A percentile compares a stretch with the other conserved stretches of the same genome.
Evolutionary conservation across 1,140 invertebrate species (phyloP).

Genomic region (Nephila pilipes): DNA sequence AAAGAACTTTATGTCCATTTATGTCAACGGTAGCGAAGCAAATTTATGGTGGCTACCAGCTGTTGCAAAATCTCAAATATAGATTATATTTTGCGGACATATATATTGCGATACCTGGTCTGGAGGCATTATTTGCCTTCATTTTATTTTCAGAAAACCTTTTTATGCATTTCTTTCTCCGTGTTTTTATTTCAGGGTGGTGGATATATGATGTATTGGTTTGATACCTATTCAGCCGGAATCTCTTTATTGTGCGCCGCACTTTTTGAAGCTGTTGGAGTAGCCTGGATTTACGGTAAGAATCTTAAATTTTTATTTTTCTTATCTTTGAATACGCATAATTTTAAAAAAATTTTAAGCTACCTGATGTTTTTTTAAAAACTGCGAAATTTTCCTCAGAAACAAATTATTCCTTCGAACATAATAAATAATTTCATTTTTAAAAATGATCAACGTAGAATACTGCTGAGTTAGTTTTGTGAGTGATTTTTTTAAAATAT

Average conservation of each 20-base stretch:
- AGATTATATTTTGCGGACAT: slow-evolving; percentile 63
- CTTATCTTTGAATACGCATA: not conserved
- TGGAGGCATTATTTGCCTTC: not conserved
- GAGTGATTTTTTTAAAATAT: too few species aligned
- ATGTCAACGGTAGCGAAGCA: not conserved
- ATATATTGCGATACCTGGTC: slow-evolving; percentile 36
- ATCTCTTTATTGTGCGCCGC: slow-evolving; percentile 82
- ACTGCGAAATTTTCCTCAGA: not conserved
- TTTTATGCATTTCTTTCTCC: slow-evolving; percentile 4
- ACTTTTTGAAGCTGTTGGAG: slow-evolving; percentile 82
- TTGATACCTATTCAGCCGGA: slow-evolving; percentile 83
- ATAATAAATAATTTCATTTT: too few species aligned
- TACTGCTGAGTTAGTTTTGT: too few species aligned
- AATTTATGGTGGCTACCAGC: slow-evolving; percentile 64
- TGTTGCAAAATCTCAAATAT: slow-evolving; percentile 62
- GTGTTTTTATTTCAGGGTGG: slow-evolving; percentile 81
- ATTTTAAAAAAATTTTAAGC: not conserved
- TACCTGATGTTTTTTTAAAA: not conserved
- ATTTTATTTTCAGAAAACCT: not conserved
- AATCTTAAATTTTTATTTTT: not conserved
- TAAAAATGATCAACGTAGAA: too few species aligned
- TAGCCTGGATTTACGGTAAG: slow-evolving; percentile 83
- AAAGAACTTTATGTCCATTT: slow-evolving; percentile 54
- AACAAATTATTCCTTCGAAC: too few species aligned
- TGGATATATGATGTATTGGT: slow-evolving; percentile 82